Conservation (phyloP, 2,797 vertebrate genomes). For the Pangasius larnaudii region DNA sequence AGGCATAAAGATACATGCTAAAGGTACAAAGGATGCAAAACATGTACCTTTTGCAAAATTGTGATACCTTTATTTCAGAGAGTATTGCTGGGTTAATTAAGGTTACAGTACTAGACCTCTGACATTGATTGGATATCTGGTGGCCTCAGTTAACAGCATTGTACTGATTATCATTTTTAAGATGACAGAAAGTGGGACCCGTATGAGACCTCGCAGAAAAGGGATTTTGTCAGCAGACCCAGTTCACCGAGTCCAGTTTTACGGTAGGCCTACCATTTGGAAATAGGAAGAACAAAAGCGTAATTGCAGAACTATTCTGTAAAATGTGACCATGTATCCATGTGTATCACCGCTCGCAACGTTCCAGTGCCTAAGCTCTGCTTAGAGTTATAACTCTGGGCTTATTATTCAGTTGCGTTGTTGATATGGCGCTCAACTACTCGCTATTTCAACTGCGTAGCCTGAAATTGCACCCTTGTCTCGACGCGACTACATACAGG, state of each 20-base stretch:
- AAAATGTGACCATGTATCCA: background rate
- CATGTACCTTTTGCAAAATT: background rate
- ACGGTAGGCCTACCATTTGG: conserved; percentile 61
- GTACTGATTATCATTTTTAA: conserved; percentile 48
- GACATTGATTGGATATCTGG: background rate
- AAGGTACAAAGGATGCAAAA: background rate
- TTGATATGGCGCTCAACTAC: no score
- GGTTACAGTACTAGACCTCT: background rate
- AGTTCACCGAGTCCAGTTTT: conserved; percentile 56
- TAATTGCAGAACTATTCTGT: background rate
- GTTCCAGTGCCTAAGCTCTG: no score
- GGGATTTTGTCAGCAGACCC: conserved; percentile 69
- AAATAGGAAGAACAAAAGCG: background rate
- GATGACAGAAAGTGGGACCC: conserved; percentile 74
- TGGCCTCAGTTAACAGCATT: background rate
- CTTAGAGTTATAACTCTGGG: no score
- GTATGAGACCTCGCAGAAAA: conserved; percentile 78
- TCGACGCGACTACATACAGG: no score
- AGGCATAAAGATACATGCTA: background rate
- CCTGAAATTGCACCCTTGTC: no score
- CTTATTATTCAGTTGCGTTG: no score
- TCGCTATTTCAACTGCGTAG: no score
- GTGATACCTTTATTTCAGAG: background rate
- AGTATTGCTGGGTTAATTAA: background rate
- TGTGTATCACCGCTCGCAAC: no score